These are phyloP conservation scores for Hedychridium roseum DNA, from an alignment of 2,888 invertebrate species.

Conservation along the genomic window DNA sequence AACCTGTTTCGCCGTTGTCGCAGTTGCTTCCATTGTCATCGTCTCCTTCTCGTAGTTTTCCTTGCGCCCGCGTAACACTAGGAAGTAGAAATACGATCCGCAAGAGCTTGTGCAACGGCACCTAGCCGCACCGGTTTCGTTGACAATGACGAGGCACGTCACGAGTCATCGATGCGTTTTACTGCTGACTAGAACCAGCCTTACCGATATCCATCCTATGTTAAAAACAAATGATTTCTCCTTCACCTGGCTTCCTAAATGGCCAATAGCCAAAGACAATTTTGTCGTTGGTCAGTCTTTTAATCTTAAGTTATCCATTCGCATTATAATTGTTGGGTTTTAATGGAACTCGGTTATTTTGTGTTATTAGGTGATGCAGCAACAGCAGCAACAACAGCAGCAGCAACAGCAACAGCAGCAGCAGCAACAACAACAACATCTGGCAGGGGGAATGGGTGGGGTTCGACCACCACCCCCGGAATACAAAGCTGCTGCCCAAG, in stretches of 20 bases:
- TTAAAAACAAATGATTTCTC: too few relatives aligned
- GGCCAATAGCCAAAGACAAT: too few relatives aligned
- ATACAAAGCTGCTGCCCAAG: conserved; percentile 76
- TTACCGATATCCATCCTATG: too few relatives aligned
- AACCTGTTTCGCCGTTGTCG: conserved; percentile 17
- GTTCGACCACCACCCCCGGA: conserved; percentile 84
- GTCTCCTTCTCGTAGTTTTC: conserved; percentile 20
- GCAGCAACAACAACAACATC: conserved; percentile 67
- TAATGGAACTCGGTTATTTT: not conserved
- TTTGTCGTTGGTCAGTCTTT: too few relatives aligned
- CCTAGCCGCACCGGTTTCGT: conserved; percentile 19
- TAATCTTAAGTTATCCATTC: too few relatives aligned
- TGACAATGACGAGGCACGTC: conserved; percentile 30
- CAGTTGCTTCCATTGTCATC: conserved; percentile 27
- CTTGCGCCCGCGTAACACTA: conserved; percentile 41
- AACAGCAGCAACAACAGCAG: conserved; percentile 70
- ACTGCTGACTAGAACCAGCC: too few relatives aligned
- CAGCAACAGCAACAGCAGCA: conserved; percentile 66
- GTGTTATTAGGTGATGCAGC: conserved; percentile 56
- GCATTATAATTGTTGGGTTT: not conserved
- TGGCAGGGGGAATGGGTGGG: conserved; percentile 61
- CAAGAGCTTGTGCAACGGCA: conserved; percentile 36
- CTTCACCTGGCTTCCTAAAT: too few relatives aligned
- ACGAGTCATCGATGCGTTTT: conserved; percentile 26
- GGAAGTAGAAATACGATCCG: conserved; percentile 44